A percentile compares a stretch with the other conserved stretches of the same genome.
These are phyloP conservation scores for Tetrapedia diversipes DNA, from an alignment of 2,888 invertebrate genomes.

Conservation along the genomic window DNA sequence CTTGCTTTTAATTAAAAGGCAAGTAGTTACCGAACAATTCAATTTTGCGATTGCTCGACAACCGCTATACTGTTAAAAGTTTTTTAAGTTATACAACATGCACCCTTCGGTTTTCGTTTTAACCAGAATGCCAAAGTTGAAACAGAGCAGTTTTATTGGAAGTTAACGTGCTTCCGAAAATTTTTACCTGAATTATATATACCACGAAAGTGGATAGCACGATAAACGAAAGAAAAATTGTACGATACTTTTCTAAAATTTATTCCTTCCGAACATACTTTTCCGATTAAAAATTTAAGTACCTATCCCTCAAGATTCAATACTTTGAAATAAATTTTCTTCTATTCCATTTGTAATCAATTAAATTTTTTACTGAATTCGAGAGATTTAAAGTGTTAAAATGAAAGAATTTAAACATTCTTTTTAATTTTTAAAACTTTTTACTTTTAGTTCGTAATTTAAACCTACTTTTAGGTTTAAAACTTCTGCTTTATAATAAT, in stretches of 20 bases:
- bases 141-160: neutral
- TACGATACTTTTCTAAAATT: neutral
- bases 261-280: too few species aligned
- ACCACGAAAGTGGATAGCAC: neutral
- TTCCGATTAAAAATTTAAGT: too few species aligned
- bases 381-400: too few species aligned
- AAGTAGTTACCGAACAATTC: neutral
- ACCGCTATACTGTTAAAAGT: neutral
- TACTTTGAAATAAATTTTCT: too few species aligned
- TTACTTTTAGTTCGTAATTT: too few species aligned
- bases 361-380: too few species aligned
- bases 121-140: neutral
- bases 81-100: constrained; percentile 18
- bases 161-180: neutral
- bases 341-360: too few species aligned
- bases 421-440: too few species aligned
- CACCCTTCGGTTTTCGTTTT: neutral
- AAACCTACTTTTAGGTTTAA: too few species aligned
- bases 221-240: neutral
- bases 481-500: too few species aligned
- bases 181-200: constrained; percentile 1
- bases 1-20: neutral
- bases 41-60: neutral
- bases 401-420: too few species aligned
- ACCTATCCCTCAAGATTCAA: too few species aligned